phyloP scores from a whole-genome alignment of 1,140 invertebrate genomes.

The Chelonus insularis region DNA sequence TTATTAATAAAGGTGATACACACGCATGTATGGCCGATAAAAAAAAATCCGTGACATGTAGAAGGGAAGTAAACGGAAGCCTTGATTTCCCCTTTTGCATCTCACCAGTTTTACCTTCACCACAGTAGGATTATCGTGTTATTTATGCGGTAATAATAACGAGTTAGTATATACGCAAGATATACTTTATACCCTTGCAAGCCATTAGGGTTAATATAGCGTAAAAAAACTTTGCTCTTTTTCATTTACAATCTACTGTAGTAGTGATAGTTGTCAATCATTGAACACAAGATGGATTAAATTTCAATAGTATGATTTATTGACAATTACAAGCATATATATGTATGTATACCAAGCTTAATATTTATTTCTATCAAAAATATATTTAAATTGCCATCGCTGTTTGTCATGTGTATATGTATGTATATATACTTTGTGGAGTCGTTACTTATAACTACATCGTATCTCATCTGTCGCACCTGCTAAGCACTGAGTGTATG shows the following conservation, averaged over 20 bases:
- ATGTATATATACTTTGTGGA: not conserved
- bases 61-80: constrained; percentile 18
- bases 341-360: no score
- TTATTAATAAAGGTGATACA: no score
- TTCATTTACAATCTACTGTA: not conserved
- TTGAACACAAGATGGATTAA: no score
- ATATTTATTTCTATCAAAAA: no score
- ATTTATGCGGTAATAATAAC: constrained; percentile 62
- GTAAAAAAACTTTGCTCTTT: constrained; percentile 9
- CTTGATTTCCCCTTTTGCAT: constrained; percentile 9
- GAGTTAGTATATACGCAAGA: constrained; percentile 58
- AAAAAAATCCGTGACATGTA: not conserved
- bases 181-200: constrained; percentile 59
- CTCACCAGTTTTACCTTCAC: constrained; percentile 42
- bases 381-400: no score
- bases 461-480: constrained; percentile 40
- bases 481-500: constrained; percentile 36
- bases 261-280: no score
- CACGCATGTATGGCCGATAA: no score
- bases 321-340: no score
- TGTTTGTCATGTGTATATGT: no score
- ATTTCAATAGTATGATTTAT: no score
- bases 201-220: constrained; percentile 60
- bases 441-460: constrained; percentile 36
- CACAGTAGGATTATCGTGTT: constrained; percentile 57